Evolutionary conservation across 1,140 invertebrate species (phyloP).

Genomic region (Plodia interpunctella): DNA sequence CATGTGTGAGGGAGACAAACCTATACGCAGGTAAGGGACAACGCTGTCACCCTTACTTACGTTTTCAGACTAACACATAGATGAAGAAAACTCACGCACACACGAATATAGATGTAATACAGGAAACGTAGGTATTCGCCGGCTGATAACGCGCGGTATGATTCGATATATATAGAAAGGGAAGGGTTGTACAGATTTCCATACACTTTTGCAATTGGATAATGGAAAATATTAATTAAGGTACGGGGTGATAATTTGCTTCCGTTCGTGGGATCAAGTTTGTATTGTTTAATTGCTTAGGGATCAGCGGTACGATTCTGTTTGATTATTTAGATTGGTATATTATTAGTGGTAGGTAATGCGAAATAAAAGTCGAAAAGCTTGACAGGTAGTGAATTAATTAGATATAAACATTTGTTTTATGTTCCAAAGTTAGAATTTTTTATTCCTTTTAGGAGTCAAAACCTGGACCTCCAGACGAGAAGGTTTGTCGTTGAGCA

Average conservation of each 20-base stretch:
- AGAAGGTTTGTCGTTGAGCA: too few relatives aligned
- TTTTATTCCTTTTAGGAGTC: too few relatives aligned
- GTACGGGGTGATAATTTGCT: conserved; percentile 28
- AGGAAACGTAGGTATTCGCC: conserved; percentile 52
- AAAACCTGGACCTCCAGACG: too few relatives aligned
- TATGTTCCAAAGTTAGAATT: too few relatives aligned
- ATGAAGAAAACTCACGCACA: conserved; percentile 26
- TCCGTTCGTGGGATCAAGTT: conserved; percentile 19
- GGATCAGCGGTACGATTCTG: background rate
- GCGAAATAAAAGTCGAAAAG: too few relatives aligned
- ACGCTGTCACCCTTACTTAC: conserved; percentile 16
- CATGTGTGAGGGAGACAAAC: conserved; percentile 22
- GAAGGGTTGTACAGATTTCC: conserved; percentile 46
- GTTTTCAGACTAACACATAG: conserved; percentile 15
- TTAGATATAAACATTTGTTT: too few relatives aligned
- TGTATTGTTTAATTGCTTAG: conserved; percentile 16
- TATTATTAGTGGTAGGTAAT: background rate
- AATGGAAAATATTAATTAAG: conserved; percentile 53
- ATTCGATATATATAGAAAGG: conserved; percentile 34
- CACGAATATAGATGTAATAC: conserved; percentile 17
- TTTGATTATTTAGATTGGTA: background rate
- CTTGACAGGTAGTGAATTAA: too few relatives aligned
- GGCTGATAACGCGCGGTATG: conserved; percentile 54
- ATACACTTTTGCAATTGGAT: conserved; percentile 41
- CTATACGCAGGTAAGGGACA: conserved; percentile 15